Conservation (phyloP, 2,888 invertebrate genomes). For the Scaptomyza flava region DNA sequence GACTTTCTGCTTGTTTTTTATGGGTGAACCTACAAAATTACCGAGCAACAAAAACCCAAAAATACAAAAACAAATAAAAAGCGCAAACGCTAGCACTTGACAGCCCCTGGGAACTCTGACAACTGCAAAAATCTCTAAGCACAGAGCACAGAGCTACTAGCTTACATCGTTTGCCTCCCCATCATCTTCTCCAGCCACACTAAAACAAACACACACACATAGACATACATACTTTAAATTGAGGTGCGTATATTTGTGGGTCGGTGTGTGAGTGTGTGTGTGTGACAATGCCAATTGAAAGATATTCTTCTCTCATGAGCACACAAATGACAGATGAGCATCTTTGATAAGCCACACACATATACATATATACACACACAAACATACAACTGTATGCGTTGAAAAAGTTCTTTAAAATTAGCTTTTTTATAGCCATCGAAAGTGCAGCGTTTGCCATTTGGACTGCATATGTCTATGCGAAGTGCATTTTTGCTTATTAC, state of each 20-base stretch:
- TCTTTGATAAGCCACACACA: constrained; percentile 44
- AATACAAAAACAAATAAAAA: constrained; percentile 31
- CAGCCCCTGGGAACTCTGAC: constrained; percentile 45
- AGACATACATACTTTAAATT: constrained; percentile 51
- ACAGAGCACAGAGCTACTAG: constrained; percentile 10
- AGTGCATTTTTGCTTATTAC: constrained; percentile 9
- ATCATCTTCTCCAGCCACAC: not conserved
- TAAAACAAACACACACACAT: constrained; percentile 4
- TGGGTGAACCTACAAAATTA: constrained; percentile 74
- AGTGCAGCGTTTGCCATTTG: no score
- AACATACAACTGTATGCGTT: constrained; percentile 7
- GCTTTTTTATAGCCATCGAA: no score
- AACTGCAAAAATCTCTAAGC: constrained; percentile 41
- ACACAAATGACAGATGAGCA: constrained; percentile 59
- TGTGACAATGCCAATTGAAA: constrained; percentile 66
- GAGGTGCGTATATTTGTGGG: constrained; percentile 32
- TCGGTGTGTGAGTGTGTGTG: constrained; percentile 20
- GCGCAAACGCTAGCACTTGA: constrained; percentile 57
- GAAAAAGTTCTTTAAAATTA: constrained; percentile 18
- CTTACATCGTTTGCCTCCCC: constrained; percentile 47
- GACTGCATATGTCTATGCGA: not conserved
- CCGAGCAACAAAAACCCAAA: constrained; percentile 34
- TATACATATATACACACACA: constrained; percentile 1
- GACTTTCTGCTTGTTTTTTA: constrained; percentile 75
- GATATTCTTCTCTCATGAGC: constrained; percentile 58